phyloP scores from a whole-genome alignment of 1,140 invertebrate species.

The Scaptodrosophila lebanonensis region DNA sequence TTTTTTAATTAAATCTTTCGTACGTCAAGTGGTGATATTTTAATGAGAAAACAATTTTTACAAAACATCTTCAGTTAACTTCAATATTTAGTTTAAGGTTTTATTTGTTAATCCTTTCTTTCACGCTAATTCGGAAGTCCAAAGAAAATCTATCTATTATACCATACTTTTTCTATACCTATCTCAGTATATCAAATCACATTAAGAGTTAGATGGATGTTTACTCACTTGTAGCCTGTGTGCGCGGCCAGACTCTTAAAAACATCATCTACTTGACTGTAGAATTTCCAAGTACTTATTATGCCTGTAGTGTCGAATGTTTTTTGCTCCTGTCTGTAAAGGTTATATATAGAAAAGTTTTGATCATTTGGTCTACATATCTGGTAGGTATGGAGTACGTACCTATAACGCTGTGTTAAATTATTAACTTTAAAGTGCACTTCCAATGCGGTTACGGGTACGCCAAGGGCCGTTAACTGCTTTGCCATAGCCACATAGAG shows the following conservation, averaged over 20 bases:
- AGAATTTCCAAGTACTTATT: constrained; percentile 76
- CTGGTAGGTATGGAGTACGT: not conserved
- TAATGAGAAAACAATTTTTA: no score
- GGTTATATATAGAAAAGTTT: not conserved
- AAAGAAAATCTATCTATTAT: no score
- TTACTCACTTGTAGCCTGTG: constrained; percentile 66
- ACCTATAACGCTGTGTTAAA: constrained; percentile 69
- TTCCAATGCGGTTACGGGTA: constrained; percentile 73
- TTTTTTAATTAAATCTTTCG: no score
- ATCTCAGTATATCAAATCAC: not conserved
- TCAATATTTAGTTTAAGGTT: no score
- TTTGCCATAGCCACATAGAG: constrained; percentile 77
- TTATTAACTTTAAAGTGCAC: constrained; percentile 76
- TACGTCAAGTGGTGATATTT: no score
- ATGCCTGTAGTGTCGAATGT: constrained; percentile 73
- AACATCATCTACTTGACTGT: constrained; percentile 76
- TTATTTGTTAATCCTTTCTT: not conserved
- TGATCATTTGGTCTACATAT: not conserved
- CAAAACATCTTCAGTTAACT: no score
- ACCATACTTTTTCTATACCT: no score
- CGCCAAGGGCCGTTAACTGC: constrained; percentile 64
- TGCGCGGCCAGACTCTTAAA: constrained; percentile 73
- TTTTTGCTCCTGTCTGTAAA: constrained; percentile 66
- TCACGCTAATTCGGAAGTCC: no score
- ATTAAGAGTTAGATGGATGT: not conserved